Conservation (phyloP, 2,113 vertebrate genomes). For the Thoracochromis brauschi region DNA sequence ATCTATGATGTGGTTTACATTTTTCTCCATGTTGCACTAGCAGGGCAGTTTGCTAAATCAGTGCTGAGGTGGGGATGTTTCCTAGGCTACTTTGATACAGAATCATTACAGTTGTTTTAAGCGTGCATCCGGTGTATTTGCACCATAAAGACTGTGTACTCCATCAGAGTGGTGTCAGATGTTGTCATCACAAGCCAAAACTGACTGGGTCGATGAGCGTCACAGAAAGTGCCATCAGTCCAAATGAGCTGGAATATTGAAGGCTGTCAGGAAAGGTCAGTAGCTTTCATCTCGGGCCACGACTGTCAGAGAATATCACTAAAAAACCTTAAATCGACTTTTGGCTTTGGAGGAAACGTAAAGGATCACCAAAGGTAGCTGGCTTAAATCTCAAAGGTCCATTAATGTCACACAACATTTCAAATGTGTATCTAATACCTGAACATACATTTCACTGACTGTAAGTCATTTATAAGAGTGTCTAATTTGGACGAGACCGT, state of each 20-base stretch:
- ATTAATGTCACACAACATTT: background rate
- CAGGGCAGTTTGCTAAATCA: background rate
- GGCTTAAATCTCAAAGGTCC: background rate
- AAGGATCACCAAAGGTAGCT: too few species aligned
- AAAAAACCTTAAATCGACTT: background rate
- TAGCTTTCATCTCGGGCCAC: background rate
- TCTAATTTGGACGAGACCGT: background rate
- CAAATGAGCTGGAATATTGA: background rate
- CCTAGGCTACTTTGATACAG: background rate
- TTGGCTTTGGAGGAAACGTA: background rate
- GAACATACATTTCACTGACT: background rate
- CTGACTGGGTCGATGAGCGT: background rate
- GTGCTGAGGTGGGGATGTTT: background rate
- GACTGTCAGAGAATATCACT: background rate
- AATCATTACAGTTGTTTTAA: background rate
- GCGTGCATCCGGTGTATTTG: background rate
- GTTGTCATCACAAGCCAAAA: background rate
- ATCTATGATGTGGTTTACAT: background rate
- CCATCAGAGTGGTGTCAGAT: background rate
- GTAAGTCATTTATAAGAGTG: background rate
- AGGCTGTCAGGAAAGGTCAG: background rate
- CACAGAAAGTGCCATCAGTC: background rate
- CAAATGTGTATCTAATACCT: background rate
- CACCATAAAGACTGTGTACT: background rate
- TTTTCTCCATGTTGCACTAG: background rate